phyloP scores from a whole-genome alignment of 2,888 invertebrate species.

The Mimas tiliae region DNA sequence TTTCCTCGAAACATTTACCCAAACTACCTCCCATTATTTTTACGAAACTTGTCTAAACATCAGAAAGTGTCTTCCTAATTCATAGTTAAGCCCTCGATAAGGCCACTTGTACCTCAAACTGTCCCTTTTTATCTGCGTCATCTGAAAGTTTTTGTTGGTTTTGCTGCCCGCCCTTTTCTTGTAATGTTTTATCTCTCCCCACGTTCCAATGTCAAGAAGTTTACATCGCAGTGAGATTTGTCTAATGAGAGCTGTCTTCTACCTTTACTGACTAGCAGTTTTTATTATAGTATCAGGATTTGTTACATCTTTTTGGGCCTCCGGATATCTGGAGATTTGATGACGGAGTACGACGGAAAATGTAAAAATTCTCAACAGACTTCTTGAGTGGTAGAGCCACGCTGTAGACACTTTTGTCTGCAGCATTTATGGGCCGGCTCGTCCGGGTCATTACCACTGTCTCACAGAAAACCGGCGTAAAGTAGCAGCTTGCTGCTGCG shows the following conservation, averaged over 20 bases:
- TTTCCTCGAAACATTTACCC: too few species aligned
- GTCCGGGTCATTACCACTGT: too few species aligned
- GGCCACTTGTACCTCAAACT: neutral
- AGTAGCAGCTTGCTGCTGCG: too few species aligned
- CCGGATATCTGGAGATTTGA: too few species aligned
- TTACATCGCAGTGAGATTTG: neutral
- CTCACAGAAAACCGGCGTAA: too few species aligned
- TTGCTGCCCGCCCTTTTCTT: neutral
- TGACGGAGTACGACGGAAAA: too few species aligned
- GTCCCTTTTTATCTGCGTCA: constrained; percentile 32
- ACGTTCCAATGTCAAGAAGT: constrained; percentile 5
- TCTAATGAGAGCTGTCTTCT: neutral
- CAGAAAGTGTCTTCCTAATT: neutral
- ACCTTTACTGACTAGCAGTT: neutral
- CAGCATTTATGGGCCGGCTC: too few species aligned
- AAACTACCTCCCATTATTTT: too few species aligned
- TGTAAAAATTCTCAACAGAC: too few species aligned
- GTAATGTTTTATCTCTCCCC: constrained; percentile 11
- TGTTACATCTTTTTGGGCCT: neutral
- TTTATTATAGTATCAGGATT: neutral
- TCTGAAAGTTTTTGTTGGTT: constrained; percentile 2
- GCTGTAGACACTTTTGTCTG: too few species aligned
- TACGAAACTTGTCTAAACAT: neutral
- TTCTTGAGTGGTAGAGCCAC: too few species aligned
- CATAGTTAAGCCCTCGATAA: constrained; percentile 4